These are phyloP conservation scores for Erebia epiphron DNA, from an alignment of 2,888 invertebrate genomes.

Conservation along the genomic window DNA sequence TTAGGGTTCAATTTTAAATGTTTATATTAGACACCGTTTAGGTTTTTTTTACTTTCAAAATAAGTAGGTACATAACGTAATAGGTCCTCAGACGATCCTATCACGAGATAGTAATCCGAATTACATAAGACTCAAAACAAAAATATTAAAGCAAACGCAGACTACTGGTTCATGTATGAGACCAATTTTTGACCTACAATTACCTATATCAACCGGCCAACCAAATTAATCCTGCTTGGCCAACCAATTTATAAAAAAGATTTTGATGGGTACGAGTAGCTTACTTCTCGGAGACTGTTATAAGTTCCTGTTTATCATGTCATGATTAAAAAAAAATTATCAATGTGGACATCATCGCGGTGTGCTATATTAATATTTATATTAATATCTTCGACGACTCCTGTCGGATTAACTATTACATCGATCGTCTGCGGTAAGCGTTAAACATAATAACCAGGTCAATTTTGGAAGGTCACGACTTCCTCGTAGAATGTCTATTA, in stretches of 20 bases:
- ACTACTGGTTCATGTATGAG: neutral
- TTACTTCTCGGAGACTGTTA: no score
- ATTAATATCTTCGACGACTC: no score
- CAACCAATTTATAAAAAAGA: no score
- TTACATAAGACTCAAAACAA: constrained; percentile 16
- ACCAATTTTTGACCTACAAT: neutral
- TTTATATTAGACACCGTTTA: neutral
- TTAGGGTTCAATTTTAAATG: constrained; percentile 10
- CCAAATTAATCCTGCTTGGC: no score
- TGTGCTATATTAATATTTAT: no score
- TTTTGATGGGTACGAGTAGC: no score
- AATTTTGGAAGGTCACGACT: constrained; percentile 29
- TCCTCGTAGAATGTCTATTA: constrained; percentile 32
- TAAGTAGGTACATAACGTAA: constrained; percentile 18
- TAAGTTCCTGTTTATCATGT: no score
- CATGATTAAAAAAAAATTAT: no score
- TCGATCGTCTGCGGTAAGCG: neutral
- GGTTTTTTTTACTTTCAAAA: constrained; percentile 29
- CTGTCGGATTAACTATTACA: neutral
- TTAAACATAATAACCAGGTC: constrained; percentile 17
- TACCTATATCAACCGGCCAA: no score
- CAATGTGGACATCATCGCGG: neutral
- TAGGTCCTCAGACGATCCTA: constrained; percentile 41
- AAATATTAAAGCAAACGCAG: constrained; percentile 4
- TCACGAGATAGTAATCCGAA: constrained; percentile 38